Evolutionary conservation across 2,888 invertebrate species (phyloP).

Genomic region (Aphidius colemani): DNA sequence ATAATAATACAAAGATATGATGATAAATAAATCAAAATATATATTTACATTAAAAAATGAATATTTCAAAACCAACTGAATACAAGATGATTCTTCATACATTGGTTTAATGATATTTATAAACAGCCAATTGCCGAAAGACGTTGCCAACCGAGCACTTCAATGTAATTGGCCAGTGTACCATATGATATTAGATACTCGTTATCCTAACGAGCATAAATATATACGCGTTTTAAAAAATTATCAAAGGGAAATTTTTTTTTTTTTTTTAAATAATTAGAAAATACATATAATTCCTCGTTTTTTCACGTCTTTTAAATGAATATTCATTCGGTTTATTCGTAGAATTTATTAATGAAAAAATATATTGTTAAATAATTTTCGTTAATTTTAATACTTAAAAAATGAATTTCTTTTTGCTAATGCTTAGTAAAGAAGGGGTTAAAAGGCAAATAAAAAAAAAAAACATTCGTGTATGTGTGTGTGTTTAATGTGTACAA

Average conservation of each 20-base stretch:
- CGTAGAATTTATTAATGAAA: too few species aligned
- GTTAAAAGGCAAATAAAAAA: slow-evolving; percentile 5
- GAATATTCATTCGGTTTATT: too few species aligned
- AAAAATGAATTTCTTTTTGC: not conserved
- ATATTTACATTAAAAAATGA: too few species aligned
- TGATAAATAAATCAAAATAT: not conserved
- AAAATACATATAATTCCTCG: too few species aligned
- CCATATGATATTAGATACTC: slow-evolving; percentile 58
- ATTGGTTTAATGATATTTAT: slow-evolving; percentile 3
- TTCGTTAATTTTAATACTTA: too few species aligned
- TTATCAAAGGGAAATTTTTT: not conserved
- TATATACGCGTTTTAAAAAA: not conserved
- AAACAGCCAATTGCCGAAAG: slow-evolving; percentile 31
- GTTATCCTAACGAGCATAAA: slow-evolving; percentile 60
- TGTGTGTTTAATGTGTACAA: slow-evolving; percentile 16
- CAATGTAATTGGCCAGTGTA: slow-evolving; percentile 55
- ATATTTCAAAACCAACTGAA: not conserved
- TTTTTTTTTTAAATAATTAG: too few species aligned
- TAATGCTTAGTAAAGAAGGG: not conserved
- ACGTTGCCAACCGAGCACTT: slow-evolving; percentile 42
- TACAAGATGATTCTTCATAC: slow-evolving; percentile 13
- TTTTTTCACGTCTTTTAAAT: too few species aligned
- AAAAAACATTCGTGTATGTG: not conserved
- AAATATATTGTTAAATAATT: too few species aligned
- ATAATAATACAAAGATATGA: slow-evolving; percentile 13